Evolutionary conservation across 1,140 invertebrate species (phyloP), one percentile per base, ranked within the genome.

Genomic region (Leptoteleia sp.): DNA sequence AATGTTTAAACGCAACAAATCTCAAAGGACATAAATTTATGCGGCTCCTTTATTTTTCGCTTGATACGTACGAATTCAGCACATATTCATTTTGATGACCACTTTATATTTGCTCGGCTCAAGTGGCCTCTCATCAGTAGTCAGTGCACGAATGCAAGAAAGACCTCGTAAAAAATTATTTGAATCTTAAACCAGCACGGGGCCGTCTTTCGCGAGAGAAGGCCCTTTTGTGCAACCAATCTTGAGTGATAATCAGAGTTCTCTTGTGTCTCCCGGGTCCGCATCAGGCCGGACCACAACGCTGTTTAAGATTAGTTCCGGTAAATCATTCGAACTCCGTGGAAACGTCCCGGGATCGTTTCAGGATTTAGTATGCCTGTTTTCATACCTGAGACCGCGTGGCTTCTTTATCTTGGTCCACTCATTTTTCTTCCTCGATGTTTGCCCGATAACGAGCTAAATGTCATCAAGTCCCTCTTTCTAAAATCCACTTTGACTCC

Each of bases 201-300:
- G 70, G 55, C 76, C 75, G 65, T 76, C 62, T 71, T 78, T 81
- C 57, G 72, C 73, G 54, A 81, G 82, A 84, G 80, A 78, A 76
- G 67, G 57, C 15, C 70, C 76, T 81, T 85, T 87, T 84, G 85
- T 85, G 81, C 77, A 76, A 76, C 82, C 82, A 87, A 89, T 89
- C 87, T 88, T 83, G 73, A 83, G 80, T 76, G 87, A 89, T 89
- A 89, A 89, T 89, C 87, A 88, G 84, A 75, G 75, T 73, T 76
- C 83, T 85, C 84, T 87, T 84, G 84, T 85, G 81, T 87, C 84
- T 82, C 77, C 79, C 43, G 80, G 62, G 76, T 70, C 72, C 80
- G 82, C 54, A 50, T 67, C 61, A 70, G 35, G 29, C 38, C 38
- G 79, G 81, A 78, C 82, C 76, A 80, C 83, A 83, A 80, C 82